phyloP scores from a whole-genome alignment of 2,797 vertebrate genomes.

The Poecilia gillii region DNA sequence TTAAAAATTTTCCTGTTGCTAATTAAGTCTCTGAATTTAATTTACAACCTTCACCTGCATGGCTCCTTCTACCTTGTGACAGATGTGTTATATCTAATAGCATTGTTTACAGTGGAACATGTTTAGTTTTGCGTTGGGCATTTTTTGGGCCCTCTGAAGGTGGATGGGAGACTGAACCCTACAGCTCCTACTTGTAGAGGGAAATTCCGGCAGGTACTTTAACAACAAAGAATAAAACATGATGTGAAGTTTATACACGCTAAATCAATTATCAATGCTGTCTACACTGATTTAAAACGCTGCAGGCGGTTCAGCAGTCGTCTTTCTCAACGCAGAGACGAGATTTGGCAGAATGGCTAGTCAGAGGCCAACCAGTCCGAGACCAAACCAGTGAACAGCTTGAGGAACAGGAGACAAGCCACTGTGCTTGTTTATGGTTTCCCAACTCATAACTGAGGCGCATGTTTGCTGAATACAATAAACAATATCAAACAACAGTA shows the following conservation, averaged over 20 bases:
- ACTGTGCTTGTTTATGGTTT: not conserved
- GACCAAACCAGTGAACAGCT: no score
- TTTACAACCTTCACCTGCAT: not conserved
- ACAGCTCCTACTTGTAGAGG: not conserved
- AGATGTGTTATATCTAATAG: not conserved
- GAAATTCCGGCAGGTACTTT: no score
- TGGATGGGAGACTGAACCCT: not conserved
- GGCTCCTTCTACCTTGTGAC: not conserved
- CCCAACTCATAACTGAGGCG: not conserved
- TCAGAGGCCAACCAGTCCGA: no score
- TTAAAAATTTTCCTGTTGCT: not conserved
- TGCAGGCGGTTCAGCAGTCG: not conserved
- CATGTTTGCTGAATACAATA: not conserved
- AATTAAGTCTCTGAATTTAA: not conserved
- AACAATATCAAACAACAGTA: not conserved
- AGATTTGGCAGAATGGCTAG: not conserved
- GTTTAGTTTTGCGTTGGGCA: not conserved
- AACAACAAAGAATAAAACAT: not conserved
- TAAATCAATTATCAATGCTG: conserved; percentile 2
- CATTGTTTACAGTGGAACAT: not conserved
- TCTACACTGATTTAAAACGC: not conserved
- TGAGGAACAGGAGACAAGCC: not conserved
- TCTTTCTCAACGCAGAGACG: not conserved
- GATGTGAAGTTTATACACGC: not conserved
- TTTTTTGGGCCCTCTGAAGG: not conserved